Evolutionary conservation across 2,888 invertebrate genomes (phyloP), one percentile per base, ranked within the genome.

Genomic region (Polymixis lichenea): DNA sequence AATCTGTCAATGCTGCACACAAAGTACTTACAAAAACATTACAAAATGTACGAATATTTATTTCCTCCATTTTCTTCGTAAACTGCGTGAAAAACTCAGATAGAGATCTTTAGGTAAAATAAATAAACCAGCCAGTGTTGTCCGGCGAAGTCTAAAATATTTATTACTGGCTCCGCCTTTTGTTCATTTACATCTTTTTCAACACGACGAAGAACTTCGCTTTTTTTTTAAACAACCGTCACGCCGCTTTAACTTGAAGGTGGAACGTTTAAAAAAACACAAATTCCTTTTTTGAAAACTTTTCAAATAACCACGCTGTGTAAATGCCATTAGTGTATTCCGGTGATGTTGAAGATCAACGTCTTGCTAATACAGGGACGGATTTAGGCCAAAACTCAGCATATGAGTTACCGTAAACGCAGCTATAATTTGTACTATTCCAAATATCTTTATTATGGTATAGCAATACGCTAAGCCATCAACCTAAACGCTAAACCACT

Each of bases 241-340:
- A 84, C 80, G 77, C 66, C 64, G 71, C 76, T 85, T 75, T 83
- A 89, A 77, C 80, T 78, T 75, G 55, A 56, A 74, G 67, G 69
- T 68, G 74, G 78, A 86, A 76, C 87, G 83, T 89, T 89, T 88
- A 87, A 89, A 90, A 87, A 90, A 90, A 90, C 87, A 89, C 86
- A 87, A 90, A 89, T 89, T 88, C 86, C 77, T 80, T 74, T 82
- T 80, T 82, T 43, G 72, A 83, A 87, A 92, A 92, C 89, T 92
- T 92, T 92, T 91, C 90, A 90, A 92, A 92, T 92, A 91, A 91
- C 90, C 85, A 82, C 88, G 87, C 87, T 86, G 82, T 87, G 89
- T 90, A 89, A 91, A 90, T 88, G 91, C 89, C 89, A 90, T 91
- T 91, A 90, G 89, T 87, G 78, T 85, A 89, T 90, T 88, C 88